phyloP scores from a whole-genome alignment of 2,797 vertebrate species.

The Macropus fuliginosus region DNA sequence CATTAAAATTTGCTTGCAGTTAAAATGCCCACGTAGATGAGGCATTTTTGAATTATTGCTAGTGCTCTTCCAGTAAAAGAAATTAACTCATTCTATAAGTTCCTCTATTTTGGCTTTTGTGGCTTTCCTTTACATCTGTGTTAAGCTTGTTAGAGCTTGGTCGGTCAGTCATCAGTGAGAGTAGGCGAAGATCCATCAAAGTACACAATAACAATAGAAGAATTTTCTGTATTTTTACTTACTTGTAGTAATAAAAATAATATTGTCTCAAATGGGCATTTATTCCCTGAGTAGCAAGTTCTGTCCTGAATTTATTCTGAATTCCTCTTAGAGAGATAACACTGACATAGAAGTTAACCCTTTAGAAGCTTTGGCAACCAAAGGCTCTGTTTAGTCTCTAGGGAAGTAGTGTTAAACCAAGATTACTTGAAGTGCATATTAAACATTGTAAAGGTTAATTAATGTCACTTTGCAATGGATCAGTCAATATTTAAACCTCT shows the following conservation, averaged over 20 bases:
- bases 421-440: slow-evolving; percentile 27
- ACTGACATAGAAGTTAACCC: slow-evolving; percentile 17
- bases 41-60: background rate
- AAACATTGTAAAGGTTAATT: slow-evolving; percentile 65
- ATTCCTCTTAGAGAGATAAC: background rate
- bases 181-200: background rate
- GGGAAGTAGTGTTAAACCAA: slow-evolving; percentile 41
- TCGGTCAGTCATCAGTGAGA: background rate
- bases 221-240: background rate
- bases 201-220: background rate
- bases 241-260: slow-evolving; percentile 3
- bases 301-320: slow-evolving; percentile 10
- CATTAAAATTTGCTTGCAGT: slow-evolving; percentile 9
- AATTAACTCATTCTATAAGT: slow-evolving; percentile 20
- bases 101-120: background rate
- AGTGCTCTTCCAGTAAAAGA: slow-evolving; percentile 27
- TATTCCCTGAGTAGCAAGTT: background rate
- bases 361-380: slow-evolving; percentile 1
- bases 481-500: slow-evolving; percentile 70
- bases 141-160: background rate
- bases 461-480: slow-evolving; percentile 58
- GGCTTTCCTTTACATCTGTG: slow-evolving; percentile 8
- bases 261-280: background rate
- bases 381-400: slow-evolving; percentile 48
- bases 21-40: background rate